phyloP scores from a whole-genome alignment of 2,888 invertebrate genomes.

The Spatulosminthurus flaviceps region DNA sequence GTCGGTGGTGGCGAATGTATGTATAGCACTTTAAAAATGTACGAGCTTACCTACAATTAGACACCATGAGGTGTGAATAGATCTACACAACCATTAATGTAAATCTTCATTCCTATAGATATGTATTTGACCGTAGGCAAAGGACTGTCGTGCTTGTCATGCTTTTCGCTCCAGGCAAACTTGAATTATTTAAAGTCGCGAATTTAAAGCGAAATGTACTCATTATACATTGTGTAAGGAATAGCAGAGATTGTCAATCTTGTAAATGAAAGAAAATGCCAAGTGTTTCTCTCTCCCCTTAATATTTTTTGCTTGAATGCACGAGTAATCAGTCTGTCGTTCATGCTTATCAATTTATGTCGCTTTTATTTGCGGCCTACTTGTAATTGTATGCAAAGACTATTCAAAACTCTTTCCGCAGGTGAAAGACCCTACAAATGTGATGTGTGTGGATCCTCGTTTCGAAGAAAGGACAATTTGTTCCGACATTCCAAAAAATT shows the following conservation, averaged over 20 bases:
- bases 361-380: background rate
- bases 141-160: background rate
- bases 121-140: background rate
- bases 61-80: too few relatives aligned
- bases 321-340: background rate
- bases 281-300: too few relatives aligned
- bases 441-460: constrained; percentile 13
- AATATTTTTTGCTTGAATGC: constrained; percentile 8
- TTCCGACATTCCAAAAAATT: constrained; percentile 6
- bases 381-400: background rate
- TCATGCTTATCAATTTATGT: constrained; percentile 3
- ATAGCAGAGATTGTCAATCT: background rate
- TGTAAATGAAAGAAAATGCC: background rate
- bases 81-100: too few relatives aligned
- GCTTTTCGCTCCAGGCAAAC: background rate
- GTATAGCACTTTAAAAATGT: too few relatives aligned
- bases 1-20: too few relatives aligned
- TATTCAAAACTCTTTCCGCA: background rate
- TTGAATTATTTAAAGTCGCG: background rate
- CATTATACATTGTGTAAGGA: constrained; percentile 2
- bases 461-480: constrained; percentile 1
- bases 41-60: too few relatives aligned
- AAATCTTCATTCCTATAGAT: background rate
- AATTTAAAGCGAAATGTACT: background rate
- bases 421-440: constrained; percentile 18